These are phyloP conservation scores for Cetoscarus ocellatus DNA, from an alignment of 2,797 vertebrate genomes.

Conservation along the genomic window DNA sequence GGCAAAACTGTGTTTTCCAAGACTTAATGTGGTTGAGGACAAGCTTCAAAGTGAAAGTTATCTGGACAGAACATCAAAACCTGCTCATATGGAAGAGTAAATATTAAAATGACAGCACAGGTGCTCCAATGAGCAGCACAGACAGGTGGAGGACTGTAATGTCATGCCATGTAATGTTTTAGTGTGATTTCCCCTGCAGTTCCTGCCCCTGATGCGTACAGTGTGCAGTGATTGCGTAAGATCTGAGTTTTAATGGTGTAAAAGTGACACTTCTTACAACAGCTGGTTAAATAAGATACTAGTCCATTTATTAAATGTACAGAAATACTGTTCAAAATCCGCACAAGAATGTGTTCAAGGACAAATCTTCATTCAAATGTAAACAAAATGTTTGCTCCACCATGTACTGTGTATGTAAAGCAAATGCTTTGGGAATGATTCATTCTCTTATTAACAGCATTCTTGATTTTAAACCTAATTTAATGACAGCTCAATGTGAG, in stretches of 20 bases:
- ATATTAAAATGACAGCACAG: too few relatives aligned
- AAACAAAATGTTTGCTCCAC: conserved; percentile 72
- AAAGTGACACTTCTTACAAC: conserved; percentile 61
- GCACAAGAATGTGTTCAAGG: conserved; percentile 73
- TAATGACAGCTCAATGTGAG: conserved; percentile 64
- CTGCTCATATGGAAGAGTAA: too few relatives aligned
- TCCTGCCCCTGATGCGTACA: background rate
- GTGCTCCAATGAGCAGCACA: too few relatives aligned
- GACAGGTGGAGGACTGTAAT: too few relatives aligned
- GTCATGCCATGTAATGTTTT: too few relatives aligned
- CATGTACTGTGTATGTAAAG: conserved; percentile 42
- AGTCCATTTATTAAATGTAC: conserved; percentile 86
- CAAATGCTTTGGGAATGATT: conserved; percentile 56
- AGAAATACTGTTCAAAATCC: conserved; percentile 82
- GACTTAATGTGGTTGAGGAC: too few relatives aligned
- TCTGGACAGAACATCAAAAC: too few relatives aligned
- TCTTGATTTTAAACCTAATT: conserved; percentile 55
- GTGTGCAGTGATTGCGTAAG: too few relatives aligned
- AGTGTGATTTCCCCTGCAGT: too few relatives aligned
- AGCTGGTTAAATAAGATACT: conserved; percentile 73
- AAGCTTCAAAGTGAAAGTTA: too few relatives aligned
- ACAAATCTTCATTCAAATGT: conserved; percentile 71
- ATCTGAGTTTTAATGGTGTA: too few relatives aligned
- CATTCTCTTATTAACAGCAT: conserved; percentile 51
- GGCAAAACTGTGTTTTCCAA: too few relatives aligned